A percentile compares a stretch with the other conserved stretches of the same genome.
Evolutionary conservation across 2,113 vertebrate genomes (phyloP).

Genomic region (Pungitius pungitius): DNA sequence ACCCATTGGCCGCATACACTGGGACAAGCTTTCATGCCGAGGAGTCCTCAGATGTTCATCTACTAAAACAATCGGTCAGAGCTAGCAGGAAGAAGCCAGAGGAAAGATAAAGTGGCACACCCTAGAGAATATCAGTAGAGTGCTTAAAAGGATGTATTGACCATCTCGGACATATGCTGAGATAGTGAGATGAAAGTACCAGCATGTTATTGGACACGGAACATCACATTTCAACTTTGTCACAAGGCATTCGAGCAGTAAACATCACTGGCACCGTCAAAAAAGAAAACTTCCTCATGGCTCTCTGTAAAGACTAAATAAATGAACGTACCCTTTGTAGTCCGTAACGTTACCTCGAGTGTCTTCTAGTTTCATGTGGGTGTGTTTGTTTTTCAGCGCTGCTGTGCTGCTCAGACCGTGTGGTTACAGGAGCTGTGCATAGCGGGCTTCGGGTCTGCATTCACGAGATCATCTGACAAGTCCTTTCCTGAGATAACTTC

Average conservation of each 20-base stretch:
- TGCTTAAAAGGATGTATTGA: constrained; percentile 65
- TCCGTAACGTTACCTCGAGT: constrained; percentile 37
- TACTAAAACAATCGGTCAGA: neutral
- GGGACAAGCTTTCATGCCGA: neutral
- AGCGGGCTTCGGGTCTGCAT: neutral
- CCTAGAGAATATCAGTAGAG: constrained; percentile 51
- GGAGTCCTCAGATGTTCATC: neutral
- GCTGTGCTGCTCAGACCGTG: constrained; percentile 50
- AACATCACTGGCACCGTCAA: neutral
- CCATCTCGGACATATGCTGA: neutral
- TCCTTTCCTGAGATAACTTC: constrained; percentile 51
- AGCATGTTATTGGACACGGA: neutral
- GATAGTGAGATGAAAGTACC: neutral
- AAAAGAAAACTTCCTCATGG: neutral
- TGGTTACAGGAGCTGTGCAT: constrained; percentile 35
- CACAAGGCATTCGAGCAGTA: neutral
- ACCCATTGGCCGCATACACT: neutral
- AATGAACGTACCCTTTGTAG: constrained; percentile 27
- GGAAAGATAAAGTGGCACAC: constrained; percentile 33
- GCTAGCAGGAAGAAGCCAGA: neutral
- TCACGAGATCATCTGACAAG: neutral
- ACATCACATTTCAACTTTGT: neutral
- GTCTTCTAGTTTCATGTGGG: constrained; percentile 5
- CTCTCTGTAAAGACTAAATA: neutral
- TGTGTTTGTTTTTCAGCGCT: constrained; percentile 2